Conservation (phyloP, 2,113 vertebrate genomes). For the Athene cunicularia region DNA sequence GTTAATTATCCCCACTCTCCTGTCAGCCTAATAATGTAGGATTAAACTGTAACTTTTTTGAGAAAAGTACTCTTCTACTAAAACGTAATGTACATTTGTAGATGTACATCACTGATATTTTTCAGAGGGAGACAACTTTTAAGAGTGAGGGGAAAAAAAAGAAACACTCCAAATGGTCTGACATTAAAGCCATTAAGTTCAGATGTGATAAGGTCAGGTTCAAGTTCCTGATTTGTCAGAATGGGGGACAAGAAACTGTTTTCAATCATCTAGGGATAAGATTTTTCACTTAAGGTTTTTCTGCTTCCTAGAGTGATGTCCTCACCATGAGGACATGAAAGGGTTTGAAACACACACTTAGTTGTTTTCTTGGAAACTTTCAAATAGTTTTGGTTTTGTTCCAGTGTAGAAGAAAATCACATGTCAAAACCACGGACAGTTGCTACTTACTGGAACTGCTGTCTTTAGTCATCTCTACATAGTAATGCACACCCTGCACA, state of each 20-base stretch:
- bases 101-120: background rate
- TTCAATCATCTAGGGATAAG: background rate
- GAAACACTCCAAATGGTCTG: background rate
- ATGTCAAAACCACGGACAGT: conserved; percentile 35
- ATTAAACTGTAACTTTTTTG: background rate
- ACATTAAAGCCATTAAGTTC: background rate
- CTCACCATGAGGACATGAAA: background rate
- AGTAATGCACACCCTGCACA: background rate
- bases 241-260: background rate
- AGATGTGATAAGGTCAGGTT: background rate
- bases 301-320: background rate
- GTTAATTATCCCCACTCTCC: background rate
- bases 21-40: background rate
- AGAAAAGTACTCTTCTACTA: background rate
- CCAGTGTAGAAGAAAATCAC: conserved; percentile 26
- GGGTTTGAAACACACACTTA: background rate
- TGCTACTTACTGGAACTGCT: conserved; percentile 46
- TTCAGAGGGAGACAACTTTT: background rate
- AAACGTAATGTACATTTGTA: background rate
- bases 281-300: background rate
- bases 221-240: background rate
- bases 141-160: background rate
- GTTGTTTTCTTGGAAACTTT: conserved; percentile 48
- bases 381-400: conserved; percentile 23
- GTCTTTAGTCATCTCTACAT: background rate